Evolutionary conservation across 2,797 vertebrate species (phyloP), one percentile per base, ranked within the genome.

Genomic region (Rhinatrema bivittatum): DNA sequence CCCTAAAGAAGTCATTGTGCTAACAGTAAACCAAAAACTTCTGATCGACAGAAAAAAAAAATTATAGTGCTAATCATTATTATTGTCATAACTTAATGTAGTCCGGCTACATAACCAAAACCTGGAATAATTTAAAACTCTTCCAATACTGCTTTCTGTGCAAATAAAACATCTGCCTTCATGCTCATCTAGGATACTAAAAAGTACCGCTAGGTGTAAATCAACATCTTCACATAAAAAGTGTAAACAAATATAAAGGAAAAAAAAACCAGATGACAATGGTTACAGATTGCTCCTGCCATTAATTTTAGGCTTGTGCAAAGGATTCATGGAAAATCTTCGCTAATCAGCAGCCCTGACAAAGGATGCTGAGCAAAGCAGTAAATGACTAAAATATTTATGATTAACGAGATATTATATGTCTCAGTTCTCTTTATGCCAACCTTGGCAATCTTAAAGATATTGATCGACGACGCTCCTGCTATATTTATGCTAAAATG

Each of bases 91-190:
- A 81, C 67, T 85, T 81, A 62, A 66, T 91, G 94, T 97, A 99
- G 95, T 87, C 95, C 95, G 91, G 94, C 94, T 97, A 97, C 95
- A 81, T 60, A 70, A 76, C 52, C 49, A 84, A 70, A 84, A 81
- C 78, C 81, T 21, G 72, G 70, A 81, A 84, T 86, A 84, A 85
- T 83, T 86, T 85, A 86, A 49, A 32, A 72, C 60, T 68, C 61
- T 72, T 75, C 81, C 76, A 86, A 87, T 82, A 86, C 83, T 85
- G 83, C 46, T 78, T 53, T 79, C 60, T 67, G 59, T 58, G 78
- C 70, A 78, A 72, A 60, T 74, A 80, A 78, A 74, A 86, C 76
- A 79, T 78, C 70, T 83, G 79, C 80, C 84, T 85, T 81, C 76
- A 79, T 70, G 70, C 60, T 58, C n/a, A 72, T 68, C 76, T 63